These are phyloP conservation scores for Passerina amoena DNA, from an alignment of 2,113 vertebrate genomes.

Conservation along the genomic window DNA sequence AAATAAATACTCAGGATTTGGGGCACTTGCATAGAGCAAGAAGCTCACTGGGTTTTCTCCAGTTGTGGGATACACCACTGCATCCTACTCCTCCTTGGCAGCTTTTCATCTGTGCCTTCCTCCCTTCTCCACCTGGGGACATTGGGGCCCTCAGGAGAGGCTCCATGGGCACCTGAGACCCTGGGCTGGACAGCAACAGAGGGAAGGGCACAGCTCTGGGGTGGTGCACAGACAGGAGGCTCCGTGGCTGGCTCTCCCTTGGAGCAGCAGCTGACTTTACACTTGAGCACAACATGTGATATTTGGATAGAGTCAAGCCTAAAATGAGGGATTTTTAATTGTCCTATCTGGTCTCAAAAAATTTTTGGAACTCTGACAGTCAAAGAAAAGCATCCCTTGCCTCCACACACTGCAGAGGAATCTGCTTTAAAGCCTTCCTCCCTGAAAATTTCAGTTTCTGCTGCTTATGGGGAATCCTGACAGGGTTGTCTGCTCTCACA, in stretches of 20 bases:
- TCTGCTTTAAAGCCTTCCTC: background rate
- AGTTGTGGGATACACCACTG: background rate
- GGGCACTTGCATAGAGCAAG: background rate
- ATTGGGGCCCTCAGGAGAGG: background rate
- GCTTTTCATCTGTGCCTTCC: background rate
- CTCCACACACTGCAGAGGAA: background rate
- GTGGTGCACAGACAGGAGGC: fast-evolving
- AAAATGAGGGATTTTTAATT: background rate
- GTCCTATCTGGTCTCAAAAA: background rate
- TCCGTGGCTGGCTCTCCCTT: background rate
- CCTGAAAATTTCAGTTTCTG: background rate
- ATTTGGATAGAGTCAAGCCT: background rate
- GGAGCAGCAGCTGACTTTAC: background rate
- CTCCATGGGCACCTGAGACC: fast-evolving
- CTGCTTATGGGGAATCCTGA: background rate
- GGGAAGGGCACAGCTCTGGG: background rate
- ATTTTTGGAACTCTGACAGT: background rate
- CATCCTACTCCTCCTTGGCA: background rate
- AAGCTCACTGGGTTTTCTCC: too few species aligned
- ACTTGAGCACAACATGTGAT: fast-evolving
- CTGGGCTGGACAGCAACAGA: background rate
- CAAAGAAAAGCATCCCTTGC: background rate
- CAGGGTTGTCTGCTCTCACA: background rate
- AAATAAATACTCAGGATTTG: background rate
- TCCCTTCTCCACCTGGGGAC: background rate